Percentiles rank a stretch among this genome's conserved stretches.
Evolutionary conservation across 2,113 vertebrate species (phyloP).

Genomic region (Petroica traversi): DNA sequence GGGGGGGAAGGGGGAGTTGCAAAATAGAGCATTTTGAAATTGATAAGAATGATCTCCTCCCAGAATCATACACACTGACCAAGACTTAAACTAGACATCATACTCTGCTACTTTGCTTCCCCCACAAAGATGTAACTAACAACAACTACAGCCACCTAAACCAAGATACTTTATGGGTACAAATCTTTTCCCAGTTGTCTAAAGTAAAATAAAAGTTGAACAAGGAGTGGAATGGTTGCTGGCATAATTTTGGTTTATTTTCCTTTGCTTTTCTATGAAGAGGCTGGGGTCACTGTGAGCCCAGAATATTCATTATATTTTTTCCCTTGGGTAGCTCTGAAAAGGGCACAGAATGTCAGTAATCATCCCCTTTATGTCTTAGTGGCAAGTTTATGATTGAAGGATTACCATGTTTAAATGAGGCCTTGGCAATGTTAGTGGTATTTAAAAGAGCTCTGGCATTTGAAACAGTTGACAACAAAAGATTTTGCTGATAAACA

Average conservation of each 20-base stretch:
- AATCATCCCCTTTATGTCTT: constrained; percentile 56
- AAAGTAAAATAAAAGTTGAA: background rate
- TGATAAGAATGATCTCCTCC: background rate
- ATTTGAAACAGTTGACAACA: constrained; percentile 58
- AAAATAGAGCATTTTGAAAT: background rate
- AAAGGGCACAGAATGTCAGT: constrained; percentile 75
- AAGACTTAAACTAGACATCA: background rate
- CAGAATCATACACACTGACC: background rate
- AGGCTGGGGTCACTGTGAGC: constrained; percentile 49
- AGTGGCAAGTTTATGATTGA: constrained; percentile 70
- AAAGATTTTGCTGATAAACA: constrained; percentile 34
- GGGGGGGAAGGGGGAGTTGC: rapidly evolving
- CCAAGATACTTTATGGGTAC: background rate
- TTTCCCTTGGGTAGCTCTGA: constrained; percentile 71
- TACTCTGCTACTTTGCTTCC: background rate
- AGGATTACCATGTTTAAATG: constrained; percentile 65
- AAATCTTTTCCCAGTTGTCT: background rate
- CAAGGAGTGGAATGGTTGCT: background rate
- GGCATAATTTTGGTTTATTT: background rate
- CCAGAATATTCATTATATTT: constrained; percentile 68
- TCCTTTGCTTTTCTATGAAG: background rate
- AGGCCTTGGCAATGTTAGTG: constrained; percentile 41
- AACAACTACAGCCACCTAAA: background rate
- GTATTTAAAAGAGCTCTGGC: constrained; percentile 67
- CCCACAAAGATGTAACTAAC: background rate